Conservation (phyloP, 2,113 vertebrate genomes). For the Oenanthe melanoleuca region DNA sequence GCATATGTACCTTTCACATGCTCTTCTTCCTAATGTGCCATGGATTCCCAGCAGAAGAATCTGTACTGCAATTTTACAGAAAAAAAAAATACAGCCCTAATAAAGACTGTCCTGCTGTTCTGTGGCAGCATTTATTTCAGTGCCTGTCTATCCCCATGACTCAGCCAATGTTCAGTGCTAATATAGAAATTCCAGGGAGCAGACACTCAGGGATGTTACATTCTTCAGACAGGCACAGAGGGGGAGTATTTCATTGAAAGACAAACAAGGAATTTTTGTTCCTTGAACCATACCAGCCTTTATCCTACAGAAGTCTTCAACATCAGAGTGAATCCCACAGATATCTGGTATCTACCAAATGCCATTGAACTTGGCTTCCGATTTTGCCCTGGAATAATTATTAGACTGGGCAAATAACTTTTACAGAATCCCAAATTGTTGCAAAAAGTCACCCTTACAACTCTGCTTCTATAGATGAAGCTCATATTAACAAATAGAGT, state of each 20-base stretch:
- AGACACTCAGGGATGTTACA: neutral
- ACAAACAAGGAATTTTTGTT: neutral
- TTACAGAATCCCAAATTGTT: neutral
- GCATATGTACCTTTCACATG: neutral
- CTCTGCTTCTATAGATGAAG: neutral
- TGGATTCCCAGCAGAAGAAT: neutral
- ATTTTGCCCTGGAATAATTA: neutral
- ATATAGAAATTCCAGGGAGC: neutral
- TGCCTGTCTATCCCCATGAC: neutral
- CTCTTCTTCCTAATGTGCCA: accelerated
- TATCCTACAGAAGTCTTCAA: neutral
- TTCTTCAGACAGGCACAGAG: accelerated
- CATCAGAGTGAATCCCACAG: neutral
- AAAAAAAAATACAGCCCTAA: neutral
- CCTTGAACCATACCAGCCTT: neutral
- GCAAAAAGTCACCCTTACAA: neutral
- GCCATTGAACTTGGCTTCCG: neutral
- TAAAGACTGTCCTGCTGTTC: neutral
- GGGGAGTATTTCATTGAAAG: neutral
- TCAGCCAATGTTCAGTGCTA: neutral
- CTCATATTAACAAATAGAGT: neutral
- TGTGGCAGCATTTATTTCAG: neutral
- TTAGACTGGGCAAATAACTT: neutral
- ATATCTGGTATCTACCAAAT: neutral
- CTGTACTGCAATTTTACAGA: neutral